Base-by-base conservation (phyloP, 2,113 vertebrate species). In the Megaptera novaeangliae region DNA sequence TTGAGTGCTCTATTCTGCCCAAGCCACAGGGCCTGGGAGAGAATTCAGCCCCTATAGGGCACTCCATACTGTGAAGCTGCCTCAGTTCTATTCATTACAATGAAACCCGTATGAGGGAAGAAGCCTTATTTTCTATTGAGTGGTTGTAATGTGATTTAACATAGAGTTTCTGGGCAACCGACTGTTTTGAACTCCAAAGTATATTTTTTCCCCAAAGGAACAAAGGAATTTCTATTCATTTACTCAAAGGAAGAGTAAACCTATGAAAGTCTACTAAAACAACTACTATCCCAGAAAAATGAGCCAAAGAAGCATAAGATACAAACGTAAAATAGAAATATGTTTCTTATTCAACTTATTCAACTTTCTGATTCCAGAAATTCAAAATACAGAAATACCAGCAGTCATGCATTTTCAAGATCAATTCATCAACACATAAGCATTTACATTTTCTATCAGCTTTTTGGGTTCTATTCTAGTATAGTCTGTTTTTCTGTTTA, bases 161-260 rank as follows among this genome's bases (percentile, higher is more conserved):
- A 44, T 87, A 34, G 61, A 89, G 49, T 95, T 94, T 95, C 88
- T 82, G 41, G 57, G 39, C 3, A 93, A 64, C 49, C 15, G 4
- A 90, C 74, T 92, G 44, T 74, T 97, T 86, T 82, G 29, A 87
- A 95, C n/a, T 78, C 49, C 31, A 61, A 96, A 95, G 61, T 93
- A 66, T 52, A 75, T 85, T 57, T 49, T 71, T 2, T 4, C 10
- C 23, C 21, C 63, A 68, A 36, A 82, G 61, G 41, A 95, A 97
- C 61, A 91, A 93, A 97, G 4, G 6, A 57, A 94, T 78, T 75
- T 17, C 66, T 83, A 49, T 72, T 95, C 34, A 87, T 80, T 95
- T 92, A 95, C 86, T 93, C 93, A 97, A 96, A 96, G n/a, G 13
- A 88, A 80, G 17, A 89, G 13, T 77, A 88, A 91, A 92, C 20